Conservation (phyloP, 2,888 invertebrate species). For the Ormyrus labotus region DNA sequence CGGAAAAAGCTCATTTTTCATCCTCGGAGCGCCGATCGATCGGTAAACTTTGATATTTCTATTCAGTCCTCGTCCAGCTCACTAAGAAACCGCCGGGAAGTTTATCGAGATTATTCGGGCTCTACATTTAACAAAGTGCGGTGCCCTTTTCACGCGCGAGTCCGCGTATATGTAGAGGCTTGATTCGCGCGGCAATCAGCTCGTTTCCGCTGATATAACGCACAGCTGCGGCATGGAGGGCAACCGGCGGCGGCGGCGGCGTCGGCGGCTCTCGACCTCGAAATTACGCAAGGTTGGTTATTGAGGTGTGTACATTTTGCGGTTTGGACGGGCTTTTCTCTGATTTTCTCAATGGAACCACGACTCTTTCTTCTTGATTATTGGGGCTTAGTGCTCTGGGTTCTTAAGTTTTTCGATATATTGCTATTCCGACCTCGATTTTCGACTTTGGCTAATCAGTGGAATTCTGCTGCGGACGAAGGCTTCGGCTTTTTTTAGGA, state of each 20-base stretch:
- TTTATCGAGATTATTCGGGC: no score
- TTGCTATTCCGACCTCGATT: conserved; percentile 31
- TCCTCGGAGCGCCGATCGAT: no score
- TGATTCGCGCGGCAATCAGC: neutral
- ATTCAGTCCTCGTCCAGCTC: no score
- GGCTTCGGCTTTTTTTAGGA: no score
- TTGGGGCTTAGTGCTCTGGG: conserved; percentile 16
- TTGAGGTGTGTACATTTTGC: conserved; percentile 28
- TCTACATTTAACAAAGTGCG: no score
- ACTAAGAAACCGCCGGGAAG: no score
- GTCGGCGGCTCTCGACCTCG: conserved; percentile 30
- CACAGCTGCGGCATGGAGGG: neutral
- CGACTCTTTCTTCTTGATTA: conserved; percentile 39
- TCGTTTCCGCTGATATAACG: conserved; percentile 21
- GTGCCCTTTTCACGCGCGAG: neutral
- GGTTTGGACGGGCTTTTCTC: neutral
- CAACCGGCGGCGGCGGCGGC: neutral
- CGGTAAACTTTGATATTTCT: no score
- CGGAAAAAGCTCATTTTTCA: no score
- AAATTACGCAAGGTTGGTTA: conserved; percentile 39
- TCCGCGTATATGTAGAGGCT: neutral
- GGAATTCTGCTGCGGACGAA: no score
- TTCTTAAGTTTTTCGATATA: conserved; percentile 33
- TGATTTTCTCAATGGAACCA: conserved; percentile 29
- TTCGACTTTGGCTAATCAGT: conserved; percentile 18